Evolutionary conservation across 2,113 vertebrate genomes (phyloP), one percentile per base, ranked within the genome.

Genomic region (Osmerus mordax): DNA sequence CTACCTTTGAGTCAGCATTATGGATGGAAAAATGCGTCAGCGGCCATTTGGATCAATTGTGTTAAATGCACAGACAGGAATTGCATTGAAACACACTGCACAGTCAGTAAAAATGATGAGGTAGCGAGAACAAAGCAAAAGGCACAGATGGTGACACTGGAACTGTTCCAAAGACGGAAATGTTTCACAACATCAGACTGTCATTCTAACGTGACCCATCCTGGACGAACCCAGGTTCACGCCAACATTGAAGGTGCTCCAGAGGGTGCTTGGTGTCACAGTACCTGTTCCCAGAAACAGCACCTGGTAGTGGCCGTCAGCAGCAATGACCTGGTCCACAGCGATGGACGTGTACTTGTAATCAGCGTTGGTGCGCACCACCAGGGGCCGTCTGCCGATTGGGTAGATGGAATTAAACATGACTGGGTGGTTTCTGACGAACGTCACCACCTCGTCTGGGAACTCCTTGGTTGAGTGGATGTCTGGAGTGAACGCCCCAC

Each of bases 341-440:
- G 94, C 94, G 75, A 98, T 95, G 69, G 95, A 93, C 1, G 95
- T 99, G 61, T 98, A 99, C 70, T 93, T 99, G 85, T 98, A 99
- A 71, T 96, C 91, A 0, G 96, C 92, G 65, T 96, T 95, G n/a
- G 93, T 96, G 0, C 96, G 90, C 3, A 98, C 94, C 69, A 99
- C 92, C 81, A 99, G 87, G 0, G 97, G 96, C 65, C 92, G 92
- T 87, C 93, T 93, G 64, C 94, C 94, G 78, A 95, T 81, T 0
- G 97, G 97, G 85, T 99, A 97, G 84, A 99, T 92, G 75, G 94
- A 86, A 84, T 99, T 99, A 86, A 96, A 98, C 97, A 99, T 99
- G 82, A 98, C 89, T 0, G 97, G 97, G 58, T 99, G 97, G 74
- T 97, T 99, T 69, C 97, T 91, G 21, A 97, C 95, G 58, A 99